Percentiles rank a stretch among this genome's conserved stretches.
Conservation (phyloP, 1,140 invertebrate genomes). For the Drosophila tristis region DNA sequence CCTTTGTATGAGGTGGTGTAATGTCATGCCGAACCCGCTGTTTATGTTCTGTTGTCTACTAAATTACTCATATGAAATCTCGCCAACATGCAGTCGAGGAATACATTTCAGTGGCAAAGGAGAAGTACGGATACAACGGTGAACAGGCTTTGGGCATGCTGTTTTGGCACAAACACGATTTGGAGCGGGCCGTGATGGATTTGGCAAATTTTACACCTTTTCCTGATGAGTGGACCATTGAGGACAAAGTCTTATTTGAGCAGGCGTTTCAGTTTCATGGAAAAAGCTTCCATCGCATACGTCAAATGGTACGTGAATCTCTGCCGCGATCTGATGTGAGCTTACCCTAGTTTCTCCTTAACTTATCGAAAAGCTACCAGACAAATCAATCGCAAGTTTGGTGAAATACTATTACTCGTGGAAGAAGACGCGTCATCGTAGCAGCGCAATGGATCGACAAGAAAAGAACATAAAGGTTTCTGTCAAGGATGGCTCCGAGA, state of each 20-base stretch:
- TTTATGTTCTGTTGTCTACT: too few species aligned
- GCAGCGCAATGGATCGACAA: conserved; percentile 94
- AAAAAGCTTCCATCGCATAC: conserved; percentile 98
- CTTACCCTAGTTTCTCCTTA: conserved; percentile 10
- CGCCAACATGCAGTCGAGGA: conserved; percentile 91
- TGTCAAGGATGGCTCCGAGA: conserved; percentile 90
- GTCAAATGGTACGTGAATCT: conserved; percentile 94
- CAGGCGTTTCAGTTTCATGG: conserved; percentile 99
- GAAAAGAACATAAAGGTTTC: conserved; percentile 85
- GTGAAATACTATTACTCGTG: conserved; percentile 99
- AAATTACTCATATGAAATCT: not conserved
- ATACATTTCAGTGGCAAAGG: conserved; percentile 97
- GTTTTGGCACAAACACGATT: conserved; percentile 99
- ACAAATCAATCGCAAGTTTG: conserved; percentile 97
- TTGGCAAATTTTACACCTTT: conserved; percentile 98
- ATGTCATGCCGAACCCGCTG: too few species aligned
- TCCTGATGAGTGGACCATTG: conserved; percentile 99
- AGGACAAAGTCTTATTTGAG: conserved; percentile 99
- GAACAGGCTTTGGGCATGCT: conserved; percentile 99
- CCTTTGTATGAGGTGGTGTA: too few species aligned
- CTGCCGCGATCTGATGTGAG: not conserved
- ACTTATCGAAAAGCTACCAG: conserved; percentile 90
- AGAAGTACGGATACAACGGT: conserved; percentile 98
- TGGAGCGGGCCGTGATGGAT: conserved; percentile 95
- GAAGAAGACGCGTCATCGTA: conserved; percentile 97